phyloP scores from a whole-genome alignment of 2,113 vertebrate species.

The Actenoides lindsayi region DNA sequence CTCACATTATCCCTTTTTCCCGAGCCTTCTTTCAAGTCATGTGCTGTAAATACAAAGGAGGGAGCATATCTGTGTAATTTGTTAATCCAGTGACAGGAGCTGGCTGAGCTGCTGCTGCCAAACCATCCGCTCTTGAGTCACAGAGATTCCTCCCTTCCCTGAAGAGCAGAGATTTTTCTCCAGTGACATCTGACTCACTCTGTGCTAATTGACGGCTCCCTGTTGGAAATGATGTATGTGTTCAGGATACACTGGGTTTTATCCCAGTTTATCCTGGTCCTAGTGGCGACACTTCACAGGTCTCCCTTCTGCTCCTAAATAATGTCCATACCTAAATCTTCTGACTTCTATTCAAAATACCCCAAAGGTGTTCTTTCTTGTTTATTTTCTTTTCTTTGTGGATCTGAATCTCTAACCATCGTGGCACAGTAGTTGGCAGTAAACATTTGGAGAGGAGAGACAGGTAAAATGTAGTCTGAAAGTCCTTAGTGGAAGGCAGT shows the following conservation, averaged over 20 bases:
- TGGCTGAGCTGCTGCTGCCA: background rate
- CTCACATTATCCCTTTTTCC: background rate
- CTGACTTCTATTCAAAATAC: background rate
- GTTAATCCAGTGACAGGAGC: background rate
- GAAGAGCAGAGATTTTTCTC: conserved; percentile 11
- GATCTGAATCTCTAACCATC: background rate
- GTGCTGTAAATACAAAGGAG: conserved; percentile 21
- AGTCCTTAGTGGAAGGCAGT: background rate
- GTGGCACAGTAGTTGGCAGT: background rate
- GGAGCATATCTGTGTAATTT: conserved; percentile 11
- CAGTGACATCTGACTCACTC: background rate
- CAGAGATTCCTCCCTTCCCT: conserved; percentile 2
- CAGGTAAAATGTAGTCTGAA: background rate
- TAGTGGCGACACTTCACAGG: background rate
- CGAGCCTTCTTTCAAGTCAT: background rate
- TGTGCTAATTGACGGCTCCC: background rate
- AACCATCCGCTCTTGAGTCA: background rate
- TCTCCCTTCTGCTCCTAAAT: background rate
- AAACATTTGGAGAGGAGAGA: background rate
- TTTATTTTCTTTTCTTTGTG: background rate
- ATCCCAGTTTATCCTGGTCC: background rate
- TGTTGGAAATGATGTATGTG: background rate
- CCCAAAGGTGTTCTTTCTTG: background rate
- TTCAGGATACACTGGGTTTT: background rate
- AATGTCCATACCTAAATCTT: background rate